These are phyloP conservation scores for Menura novaehollandiae DNA, from an alignment of 2,113 vertebrate genomes.

Conservation along the genomic window DNA sequence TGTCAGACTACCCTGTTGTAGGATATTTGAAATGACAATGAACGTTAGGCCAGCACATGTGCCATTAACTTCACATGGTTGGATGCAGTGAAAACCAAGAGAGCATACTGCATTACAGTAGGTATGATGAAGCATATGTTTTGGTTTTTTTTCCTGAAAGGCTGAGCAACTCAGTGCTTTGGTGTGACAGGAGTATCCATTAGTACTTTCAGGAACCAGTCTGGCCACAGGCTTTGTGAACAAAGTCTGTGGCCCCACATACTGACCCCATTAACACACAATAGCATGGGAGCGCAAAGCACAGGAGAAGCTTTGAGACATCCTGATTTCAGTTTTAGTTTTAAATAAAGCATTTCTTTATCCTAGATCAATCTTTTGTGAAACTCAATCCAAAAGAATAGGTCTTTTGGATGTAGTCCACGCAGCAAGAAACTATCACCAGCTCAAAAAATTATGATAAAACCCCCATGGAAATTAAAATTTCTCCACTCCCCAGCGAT, in stretches of 20 bases:
- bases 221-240: background rate
- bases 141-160: background rate
- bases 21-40: background rate
- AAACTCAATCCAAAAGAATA: constrained; percentile 1
- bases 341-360: constrained; percentile 47
- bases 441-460: background rate
- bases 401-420: too few relatives aligned
- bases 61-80: background rate
- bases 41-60: background rate
- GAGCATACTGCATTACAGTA: background rate
- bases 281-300: background rate
- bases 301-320: background rate
- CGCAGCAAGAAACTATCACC: background rate
- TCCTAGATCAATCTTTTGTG: background rate
- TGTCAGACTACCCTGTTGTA: background rate
- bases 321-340: constrained; percentile 16
- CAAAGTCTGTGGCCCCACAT: background rate
- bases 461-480: background rate
- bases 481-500: background rate
- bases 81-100: background rate
- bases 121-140: background rate
- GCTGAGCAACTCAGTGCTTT: background rate
- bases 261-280: background rate
- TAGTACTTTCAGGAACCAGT: background rate
- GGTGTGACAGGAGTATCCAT: background rate